These are phyloP conservation scores for Coreius guichenoti DNA, from an alignment of 2,797 vertebrate species.

Conservation along the genomic window DNA sequence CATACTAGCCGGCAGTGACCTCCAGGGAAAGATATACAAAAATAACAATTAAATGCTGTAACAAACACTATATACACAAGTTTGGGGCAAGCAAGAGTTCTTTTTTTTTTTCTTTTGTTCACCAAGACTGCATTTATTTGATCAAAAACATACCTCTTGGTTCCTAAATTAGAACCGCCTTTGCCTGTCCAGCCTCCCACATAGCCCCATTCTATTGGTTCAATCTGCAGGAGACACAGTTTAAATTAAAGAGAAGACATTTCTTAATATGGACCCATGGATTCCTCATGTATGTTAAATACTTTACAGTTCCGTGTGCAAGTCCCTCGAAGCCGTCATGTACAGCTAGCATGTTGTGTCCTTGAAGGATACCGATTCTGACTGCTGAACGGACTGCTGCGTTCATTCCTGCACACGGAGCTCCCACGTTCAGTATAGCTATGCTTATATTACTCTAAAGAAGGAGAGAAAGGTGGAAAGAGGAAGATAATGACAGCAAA, in stretches of 20 bases:
- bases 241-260: background rate
- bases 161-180: constrained; percentile 93
- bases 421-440: constrained; percentile 90
- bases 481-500: background rate
- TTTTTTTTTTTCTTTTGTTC: background rate
- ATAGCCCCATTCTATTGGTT: constrained; percentile 86
- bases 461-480: background rate
- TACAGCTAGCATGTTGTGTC: constrained; percentile 89
- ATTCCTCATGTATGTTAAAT: background rate
- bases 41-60: background rate
- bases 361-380: constrained; percentile 91
- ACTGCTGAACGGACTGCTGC: constrained; percentile 88
- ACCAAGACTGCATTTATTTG: background rate
- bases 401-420: constrained; percentile 94
- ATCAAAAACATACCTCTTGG: constrained; percentile 81
- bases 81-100: background rate
- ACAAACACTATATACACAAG: background rate
- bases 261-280: background rate
- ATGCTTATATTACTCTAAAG: constrained; percentile 81
- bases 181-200: constrained; percentile 93
- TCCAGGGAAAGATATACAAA: constrained; percentile 37
- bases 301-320: constrained; percentile 84
- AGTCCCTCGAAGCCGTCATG: constrained; percentile 95
- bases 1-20: constrained; percentile 81
- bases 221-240: constrained; percentile 77